These are phyloP conservation scores for Solenodon paradoxus DNA, from an alignment of 2,113 vertebrate species.

Conservation along the genomic window DNA sequence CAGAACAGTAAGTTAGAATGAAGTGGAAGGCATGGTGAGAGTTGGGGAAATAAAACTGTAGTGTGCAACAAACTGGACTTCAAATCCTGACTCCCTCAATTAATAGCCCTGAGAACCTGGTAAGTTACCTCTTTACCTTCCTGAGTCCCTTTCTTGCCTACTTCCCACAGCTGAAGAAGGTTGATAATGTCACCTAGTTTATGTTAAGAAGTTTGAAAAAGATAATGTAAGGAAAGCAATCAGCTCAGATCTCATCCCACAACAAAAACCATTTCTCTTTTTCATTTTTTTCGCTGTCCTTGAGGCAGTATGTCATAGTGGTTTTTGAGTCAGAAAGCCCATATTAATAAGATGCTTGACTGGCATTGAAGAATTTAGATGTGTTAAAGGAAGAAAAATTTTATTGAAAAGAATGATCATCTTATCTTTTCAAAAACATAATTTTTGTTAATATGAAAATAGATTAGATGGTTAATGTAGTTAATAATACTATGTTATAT, in stretches of 20 bases:
- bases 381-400: constrained; percentile 7
- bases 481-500: neutral
- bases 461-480: neutral
- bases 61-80: neutral
- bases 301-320: neutral
- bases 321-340: neutral
- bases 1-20: neutral
- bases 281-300: neutral
- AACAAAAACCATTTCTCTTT: neutral
- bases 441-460: neutral
- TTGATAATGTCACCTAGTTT: neutral
- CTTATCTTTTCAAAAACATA: neutral
- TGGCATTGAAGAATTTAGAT: neutral
- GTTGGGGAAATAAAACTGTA: neutral
- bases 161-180: neutral
- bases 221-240: neutral
- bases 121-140: neutral
- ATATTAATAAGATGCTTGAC: neutral
- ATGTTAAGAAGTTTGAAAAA: neutral
- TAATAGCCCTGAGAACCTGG: neutral
- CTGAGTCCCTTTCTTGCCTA: neutral
- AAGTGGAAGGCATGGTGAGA: neutral
- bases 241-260: neutral
- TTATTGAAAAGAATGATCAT: neutral
- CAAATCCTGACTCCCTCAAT: neutral